Conservation (phyloP, 2,888 invertebrate species). For the Brenthis daphne region DNA sequence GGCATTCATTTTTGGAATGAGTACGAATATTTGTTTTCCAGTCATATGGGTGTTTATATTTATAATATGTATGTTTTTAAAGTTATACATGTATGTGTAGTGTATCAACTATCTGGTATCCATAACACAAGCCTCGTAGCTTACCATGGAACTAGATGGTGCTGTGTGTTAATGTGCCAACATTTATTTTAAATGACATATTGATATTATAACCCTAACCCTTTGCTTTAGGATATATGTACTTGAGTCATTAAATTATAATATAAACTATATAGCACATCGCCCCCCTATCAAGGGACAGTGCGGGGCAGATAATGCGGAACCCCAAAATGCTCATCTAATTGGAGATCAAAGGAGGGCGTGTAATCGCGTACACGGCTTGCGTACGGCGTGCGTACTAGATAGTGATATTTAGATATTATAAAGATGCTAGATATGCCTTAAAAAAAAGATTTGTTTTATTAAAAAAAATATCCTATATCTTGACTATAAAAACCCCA, state of each 20-base stretch:
- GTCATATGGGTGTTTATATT: too few relatives aligned
- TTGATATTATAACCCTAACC: slow-evolving; percentile 10
- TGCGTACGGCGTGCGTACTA: slow-evolving; percentile 58
- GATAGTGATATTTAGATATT: slow-evolving; percentile 46
- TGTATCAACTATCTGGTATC: too few relatives aligned
- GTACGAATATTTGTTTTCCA: too few relatives aligned
- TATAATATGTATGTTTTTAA: too few relatives aligned
- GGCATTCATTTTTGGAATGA: too few relatives aligned
- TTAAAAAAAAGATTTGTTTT: slow-evolving; percentile 20
- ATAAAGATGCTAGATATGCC: slow-evolving; percentile 51
- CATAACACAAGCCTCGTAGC: too few relatives aligned
- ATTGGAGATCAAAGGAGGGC: slow-evolving; percentile 81
- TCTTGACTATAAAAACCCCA: background rate
- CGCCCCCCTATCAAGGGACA: slow-evolving; percentile 52
- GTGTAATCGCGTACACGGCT: slow-evolving; percentile 69
- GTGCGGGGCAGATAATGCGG: slow-evolving; percentile 58
- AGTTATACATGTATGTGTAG: too few relatives aligned
- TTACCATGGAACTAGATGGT: too few relatives aligned
- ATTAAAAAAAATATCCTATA: background rate
- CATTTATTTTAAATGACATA: background rate
- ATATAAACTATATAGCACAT: slow-evolving; percentile 18
- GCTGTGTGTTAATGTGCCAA: too few relatives aligned
- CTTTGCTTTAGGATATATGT: slow-evolving; percentile 9
- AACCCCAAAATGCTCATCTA: slow-evolving; percentile 81
- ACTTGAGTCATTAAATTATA: slow-evolving; percentile 7